A percentile compares a stretch with the other conserved stretches of the same genome.
phyloP scores from a whole-genome alignment of 2,888 invertebrate genomes.

The Mesoligia furuncula region DNA sequence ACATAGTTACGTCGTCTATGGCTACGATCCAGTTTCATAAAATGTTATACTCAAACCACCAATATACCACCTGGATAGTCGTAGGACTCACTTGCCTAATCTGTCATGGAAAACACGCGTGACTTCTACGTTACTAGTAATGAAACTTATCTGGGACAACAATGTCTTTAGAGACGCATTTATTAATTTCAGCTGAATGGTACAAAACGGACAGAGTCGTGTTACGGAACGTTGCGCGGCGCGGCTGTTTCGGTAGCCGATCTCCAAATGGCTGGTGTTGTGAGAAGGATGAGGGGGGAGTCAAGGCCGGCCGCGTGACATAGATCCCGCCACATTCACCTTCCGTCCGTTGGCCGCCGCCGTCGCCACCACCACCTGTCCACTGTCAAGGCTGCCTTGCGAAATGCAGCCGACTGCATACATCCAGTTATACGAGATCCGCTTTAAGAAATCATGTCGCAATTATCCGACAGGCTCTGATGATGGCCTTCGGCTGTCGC shows the following conservation, averaged over 20 bases:
- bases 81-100: background rate
- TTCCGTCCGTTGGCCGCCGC: constrained; percentile 80
- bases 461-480: constrained; percentile 71
- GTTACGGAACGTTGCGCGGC: constrained; percentile 35
- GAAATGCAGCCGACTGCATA: constrained; percentile 77
- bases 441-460: constrained; percentile 79
- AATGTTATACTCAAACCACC: background rate
- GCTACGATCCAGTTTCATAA: background rate
- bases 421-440: constrained; percentile 76
- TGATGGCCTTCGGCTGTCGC: constrained; percentile 74
- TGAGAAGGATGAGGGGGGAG: constrained; percentile 82
- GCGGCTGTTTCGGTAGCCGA: constrained; percentile 64
- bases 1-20: background rate
- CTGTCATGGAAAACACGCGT: background rate
- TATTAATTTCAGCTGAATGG: constrained; percentile 12
- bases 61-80: background rate
- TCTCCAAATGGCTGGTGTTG: constrained; percentile 72
- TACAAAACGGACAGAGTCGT: constrained; percentile 23
- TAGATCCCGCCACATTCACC: constrained; percentile 88
- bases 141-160: constrained; percentile 4
- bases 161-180: constrained; percentile 6
- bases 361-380: constrained; percentile 77
- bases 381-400: constrained; percentile 89
- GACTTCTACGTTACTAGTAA: background rate
- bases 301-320: constrained; percentile 87